A percentile compares a stretch with the other conserved stretches of the same genome.
These are phyloP conservation scores for Psilanteris sp. DNA, from an alignment of 1,140 invertebrate genomes.

Conservation along the genomic window DNA sequence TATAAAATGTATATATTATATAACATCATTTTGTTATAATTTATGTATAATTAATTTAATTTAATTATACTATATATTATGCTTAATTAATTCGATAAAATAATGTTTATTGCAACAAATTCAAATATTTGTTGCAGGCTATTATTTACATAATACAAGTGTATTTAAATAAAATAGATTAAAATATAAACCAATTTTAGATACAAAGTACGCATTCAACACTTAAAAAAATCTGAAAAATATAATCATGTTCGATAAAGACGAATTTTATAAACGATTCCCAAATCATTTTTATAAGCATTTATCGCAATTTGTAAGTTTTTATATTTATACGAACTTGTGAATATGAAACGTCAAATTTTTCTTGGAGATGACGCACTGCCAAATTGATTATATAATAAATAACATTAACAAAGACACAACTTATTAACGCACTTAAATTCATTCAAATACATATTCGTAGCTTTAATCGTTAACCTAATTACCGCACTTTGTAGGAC, in stretches of 20 bases:
- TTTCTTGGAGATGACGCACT: conserved; percentile 45
- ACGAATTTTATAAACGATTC: background rate
- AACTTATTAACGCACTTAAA: conserved; percentile 75
- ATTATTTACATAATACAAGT: too few species aligned
- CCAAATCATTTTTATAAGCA: conserved; percentile 5
- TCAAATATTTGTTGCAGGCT: too few species aligned
- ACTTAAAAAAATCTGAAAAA: conserved; percentile 11
- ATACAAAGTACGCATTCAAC: conserved; percentile 36
- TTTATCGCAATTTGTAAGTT: conserved; percentile 20
- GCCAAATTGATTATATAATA: conserved; percentile 68
- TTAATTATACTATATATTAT: too few species aligned
- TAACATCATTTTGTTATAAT: too few species aligned
- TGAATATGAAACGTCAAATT: background rate
- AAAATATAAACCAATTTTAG: too few species aligned
- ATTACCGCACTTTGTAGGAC: conserved; percentile 77
- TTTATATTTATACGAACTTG: conserved; percentile 13
- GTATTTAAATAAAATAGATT: too few species aligned
- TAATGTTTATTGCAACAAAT: too few species aligned
- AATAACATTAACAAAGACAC: conserved; percentile 63
- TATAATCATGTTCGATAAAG: conserved; percentile 28
- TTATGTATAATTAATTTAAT: background rate
- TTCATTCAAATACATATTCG: conserved; percentile 76
- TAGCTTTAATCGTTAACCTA: conserved; percentile 79
- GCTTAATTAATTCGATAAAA: too few species aligned
- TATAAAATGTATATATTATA: conserved; percentile 1